phyloP scores from a whole-genome alignment of 2,797 vertebrate species.

The Iguana delicatissima region DNA sequence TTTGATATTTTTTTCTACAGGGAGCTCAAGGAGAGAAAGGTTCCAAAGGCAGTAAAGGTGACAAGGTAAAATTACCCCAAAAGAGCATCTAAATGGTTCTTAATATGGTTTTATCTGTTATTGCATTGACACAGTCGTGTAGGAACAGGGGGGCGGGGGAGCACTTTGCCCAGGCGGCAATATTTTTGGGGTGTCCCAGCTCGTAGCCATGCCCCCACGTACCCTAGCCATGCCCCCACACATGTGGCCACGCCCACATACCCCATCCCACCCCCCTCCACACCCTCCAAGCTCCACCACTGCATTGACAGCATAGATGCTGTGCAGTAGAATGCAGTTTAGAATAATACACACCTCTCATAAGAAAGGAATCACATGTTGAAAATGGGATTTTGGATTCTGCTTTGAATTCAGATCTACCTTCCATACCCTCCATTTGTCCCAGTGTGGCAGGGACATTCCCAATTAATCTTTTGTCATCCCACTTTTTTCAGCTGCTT shows the following conservation, averaged over 20 bases:
- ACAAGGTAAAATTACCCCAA: slow-evolving; percentile 85
- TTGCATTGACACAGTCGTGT: background rate
- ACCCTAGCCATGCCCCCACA: no score
- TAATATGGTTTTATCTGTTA: background rate
- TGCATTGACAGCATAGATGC: background rate
- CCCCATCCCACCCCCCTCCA: no score
- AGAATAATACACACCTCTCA: background rate
- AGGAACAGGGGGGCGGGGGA: no score
- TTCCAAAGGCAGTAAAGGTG: slow-evolving; percentile 90
- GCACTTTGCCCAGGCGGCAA: no score
- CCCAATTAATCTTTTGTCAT: no score
- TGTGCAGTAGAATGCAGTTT: background rate
- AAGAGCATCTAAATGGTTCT: background rate
- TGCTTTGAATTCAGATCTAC: background rate
- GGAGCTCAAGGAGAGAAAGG: slow-evolving; percentile 92
- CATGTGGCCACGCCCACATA: no score
- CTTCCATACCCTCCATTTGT: no score
- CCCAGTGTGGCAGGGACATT: no score
- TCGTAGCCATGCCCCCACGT: no score
- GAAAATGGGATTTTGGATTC: background rate
- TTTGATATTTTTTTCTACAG: slow-evolving; percentile 76
- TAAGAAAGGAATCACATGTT: background rate
- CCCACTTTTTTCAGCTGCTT: no score
- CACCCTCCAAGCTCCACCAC: no score
- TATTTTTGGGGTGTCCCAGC: no score